These are phyloP conservation scores for Rhagoletis zephyria DNA, from an alignment of 1,140 invertebrate genomes.

Conservation along the genomic window DNA sequence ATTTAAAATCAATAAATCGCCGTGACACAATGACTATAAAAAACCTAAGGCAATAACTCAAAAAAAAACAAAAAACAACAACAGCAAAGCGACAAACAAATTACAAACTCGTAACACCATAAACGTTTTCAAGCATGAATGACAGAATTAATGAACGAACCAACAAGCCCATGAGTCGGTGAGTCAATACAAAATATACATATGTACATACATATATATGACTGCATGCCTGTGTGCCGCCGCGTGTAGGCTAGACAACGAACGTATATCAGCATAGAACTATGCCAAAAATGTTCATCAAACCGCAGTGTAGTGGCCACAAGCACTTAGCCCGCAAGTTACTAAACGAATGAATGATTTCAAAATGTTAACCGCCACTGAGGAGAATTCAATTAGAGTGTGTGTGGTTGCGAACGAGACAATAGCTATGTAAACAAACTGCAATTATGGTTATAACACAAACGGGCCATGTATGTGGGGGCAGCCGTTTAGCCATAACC, in stretches of 20 bases:
- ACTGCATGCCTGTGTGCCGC: not conserved
- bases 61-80: not conserved
- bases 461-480: not conserved
- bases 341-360: not conserved
- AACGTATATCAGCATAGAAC: not conserved
- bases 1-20: not conserved
- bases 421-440: slow-evolving; percentile 28
- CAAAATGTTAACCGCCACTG: not conserved
- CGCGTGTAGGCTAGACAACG: not conserved
- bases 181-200: not conserved
- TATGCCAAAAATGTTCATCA: slow-evolving; percentile 5
- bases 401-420: not conserved
- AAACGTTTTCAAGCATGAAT: not conserved
- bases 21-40: not conserved
- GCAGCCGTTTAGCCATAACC: not conserved
- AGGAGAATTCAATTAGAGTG: not conserved
- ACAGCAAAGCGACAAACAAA: too few species aligned
- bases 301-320: not conserved
- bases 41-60: not conserved
- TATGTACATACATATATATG: not conserved
- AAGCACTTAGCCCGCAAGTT: not conserved
- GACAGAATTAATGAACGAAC: slow-evolving; percentile 14
- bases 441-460: not conserved
- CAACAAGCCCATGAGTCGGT: not conserved
- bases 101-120: not conserved